phyloP scores from a whole-genome alignment of 2,113 vertebrate genomes.

The Cisticola juncidis region DNA sequence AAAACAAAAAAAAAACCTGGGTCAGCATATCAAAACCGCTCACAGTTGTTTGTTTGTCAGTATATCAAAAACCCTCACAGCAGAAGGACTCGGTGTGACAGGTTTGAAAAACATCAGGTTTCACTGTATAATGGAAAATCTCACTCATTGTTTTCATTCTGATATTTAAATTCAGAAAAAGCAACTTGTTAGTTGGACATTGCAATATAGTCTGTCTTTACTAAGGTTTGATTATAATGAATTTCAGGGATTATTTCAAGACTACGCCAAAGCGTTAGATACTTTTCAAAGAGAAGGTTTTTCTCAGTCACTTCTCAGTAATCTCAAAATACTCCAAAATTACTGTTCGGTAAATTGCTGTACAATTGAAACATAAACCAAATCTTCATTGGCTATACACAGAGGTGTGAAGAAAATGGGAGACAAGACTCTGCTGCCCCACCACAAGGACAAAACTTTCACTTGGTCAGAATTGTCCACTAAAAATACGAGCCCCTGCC shows the following conservation, averaged over 20 bases:
- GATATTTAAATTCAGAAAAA: neutral
- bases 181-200: neutral
- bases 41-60: neutral
- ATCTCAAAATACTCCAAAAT: neutral
- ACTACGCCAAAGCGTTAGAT: accelerated
- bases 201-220: neutral
- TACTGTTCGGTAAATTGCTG: neutral
- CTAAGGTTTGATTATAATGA: neutral
- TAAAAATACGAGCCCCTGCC: neutral
- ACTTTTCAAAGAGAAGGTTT: neutral
- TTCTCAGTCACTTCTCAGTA: neutral
- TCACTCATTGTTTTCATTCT: neutral
- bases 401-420: neutral
- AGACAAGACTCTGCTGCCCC: neutral
- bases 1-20: too few species aligned
- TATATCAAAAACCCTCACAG: neutral
- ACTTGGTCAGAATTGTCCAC: neutral
- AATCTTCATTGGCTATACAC: neutral
- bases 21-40: neutral
- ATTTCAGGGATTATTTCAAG: neutral
- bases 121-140: neutral
- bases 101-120: neutral
- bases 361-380: neutral
- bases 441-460: neutral
- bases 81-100: neutral